Base-by-base conservation (phyloP, 2,888 invertebrate genomes). In the Aphodius granarius region DNA sequence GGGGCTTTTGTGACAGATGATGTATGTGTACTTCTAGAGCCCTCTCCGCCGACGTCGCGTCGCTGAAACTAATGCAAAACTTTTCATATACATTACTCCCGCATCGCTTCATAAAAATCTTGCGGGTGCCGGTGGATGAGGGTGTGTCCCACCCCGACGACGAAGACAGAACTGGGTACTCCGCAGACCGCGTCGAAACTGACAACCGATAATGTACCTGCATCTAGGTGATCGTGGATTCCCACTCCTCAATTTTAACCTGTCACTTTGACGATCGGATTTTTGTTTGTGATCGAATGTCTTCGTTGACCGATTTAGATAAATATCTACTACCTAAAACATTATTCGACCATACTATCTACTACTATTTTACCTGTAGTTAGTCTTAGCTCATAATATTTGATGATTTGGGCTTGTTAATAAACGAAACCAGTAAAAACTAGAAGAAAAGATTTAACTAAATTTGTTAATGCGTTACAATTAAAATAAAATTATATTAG, bases 241-340 rank as follows among this genome's bases (percentile, higher is more conserved):
- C 76, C 75, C 13, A 43, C 13, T 43, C 77, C 77, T 78, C 77
- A 79, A 79, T 79, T 79, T 79, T 76, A 79, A 78, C 78, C 76
- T 79, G 78, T 78, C 79, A 78, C 71, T 73, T 75, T 77, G 70
- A n/a, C 78, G 74, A 76, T 76, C 78, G 74, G 78, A 79, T 79
- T 79, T 78, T 79, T 78, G 75, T 78, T 77, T 74, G 75, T 72
- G 71, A 73, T 78, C 76, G 77, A 76, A 78, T 74, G 76, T 75
- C 78, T 75, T 75, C 43, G n/a, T n/a, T n/a, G n/a, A n/a, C n/a
- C n/a, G n/a, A n/a, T n/a, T n/a, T n/a, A n/a, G n/a, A n/a, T n/a
- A n/a, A n/a, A n/a, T n/a, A n/a, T n/a, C n/a, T n/a, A n/a, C n/a
- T n/a, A n/a, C n/a, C n/a, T n/a, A n/a, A n/a, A n/a, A n/a, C n/a